Percentiles rank a stretch among this genome's conserved stretches.
phyloP scores from a whole-genome alignment of 2,113 vertebrate genomes.

The Myodes glareolus region DNA sequence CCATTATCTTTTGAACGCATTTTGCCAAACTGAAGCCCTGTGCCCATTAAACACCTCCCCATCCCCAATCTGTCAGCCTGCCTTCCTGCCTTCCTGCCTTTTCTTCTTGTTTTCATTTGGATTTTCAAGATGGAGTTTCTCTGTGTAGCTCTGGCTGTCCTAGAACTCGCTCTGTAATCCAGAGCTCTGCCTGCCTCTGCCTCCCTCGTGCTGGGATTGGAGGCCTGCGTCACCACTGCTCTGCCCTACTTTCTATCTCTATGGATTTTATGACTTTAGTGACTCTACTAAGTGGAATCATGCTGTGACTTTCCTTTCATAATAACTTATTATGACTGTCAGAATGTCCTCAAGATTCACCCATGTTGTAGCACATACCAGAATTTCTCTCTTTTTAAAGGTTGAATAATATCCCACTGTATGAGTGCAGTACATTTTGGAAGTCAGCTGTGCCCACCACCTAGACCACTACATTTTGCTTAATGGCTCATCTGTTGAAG shows the following conservation, averaged over 20 bases:
- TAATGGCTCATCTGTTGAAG: background rate
- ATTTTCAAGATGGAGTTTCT: no score
- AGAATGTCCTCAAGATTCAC: background rate
- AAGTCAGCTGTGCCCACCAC: background rate
- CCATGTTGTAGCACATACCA: no score
- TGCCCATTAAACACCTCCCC: background rate
- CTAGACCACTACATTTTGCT: background rate
- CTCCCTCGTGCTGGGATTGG: no score
- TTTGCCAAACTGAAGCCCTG: background rate
- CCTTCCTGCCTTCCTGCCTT: background rate
- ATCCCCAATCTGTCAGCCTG: rapidly evolving
- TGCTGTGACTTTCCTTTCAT: background rate
- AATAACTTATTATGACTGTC: background rate
- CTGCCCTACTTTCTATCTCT: background rate
- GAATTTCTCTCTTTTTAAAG: background rate
- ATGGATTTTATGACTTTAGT: background rate
- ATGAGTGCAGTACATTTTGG: background rate
- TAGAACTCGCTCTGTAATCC: no score
- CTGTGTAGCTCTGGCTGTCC: no score
- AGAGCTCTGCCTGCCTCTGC: no score
- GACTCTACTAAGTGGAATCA: background rate
- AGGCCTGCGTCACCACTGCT: no score
- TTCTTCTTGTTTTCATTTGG: no score
- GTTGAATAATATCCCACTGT: background rate
- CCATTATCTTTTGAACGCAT: background rate